Conservation (phyloP, 2,113 vertebrate genomes). For the Grammomys dolichurus region DNA sequence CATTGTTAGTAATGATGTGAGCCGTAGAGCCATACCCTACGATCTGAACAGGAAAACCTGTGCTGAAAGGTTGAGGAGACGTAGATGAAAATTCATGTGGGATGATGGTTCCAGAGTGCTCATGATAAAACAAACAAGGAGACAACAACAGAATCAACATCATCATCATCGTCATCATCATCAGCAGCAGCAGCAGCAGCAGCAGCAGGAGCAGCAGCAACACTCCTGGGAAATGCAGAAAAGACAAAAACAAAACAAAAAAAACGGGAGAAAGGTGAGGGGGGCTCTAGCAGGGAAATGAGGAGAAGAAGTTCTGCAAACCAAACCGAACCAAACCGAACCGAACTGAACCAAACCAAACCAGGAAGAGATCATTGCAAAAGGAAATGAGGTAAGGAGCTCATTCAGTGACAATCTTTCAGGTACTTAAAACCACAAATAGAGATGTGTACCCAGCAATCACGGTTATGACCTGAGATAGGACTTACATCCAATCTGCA, state of each 20-base stretch:
- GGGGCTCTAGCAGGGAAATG: neutral
- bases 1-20: neutral
- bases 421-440: neutral
- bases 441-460: neutral
- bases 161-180: accelerated
- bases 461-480: neutral
- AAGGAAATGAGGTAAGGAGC: neutral
- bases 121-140: neutral
- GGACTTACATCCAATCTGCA: neutral
- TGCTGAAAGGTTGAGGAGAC: neutral
- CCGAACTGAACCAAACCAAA: neutral
- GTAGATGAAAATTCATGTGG: neutral
- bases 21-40: neutral
- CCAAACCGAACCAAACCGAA: too few species aligned
- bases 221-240: neutral
- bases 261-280: neutral
- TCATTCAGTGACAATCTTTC: neutral
- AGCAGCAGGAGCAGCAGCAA: too few species aligned
- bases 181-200: too few species aligned
- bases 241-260: neutral
- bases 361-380: neutral
- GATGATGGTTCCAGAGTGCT: neutral
- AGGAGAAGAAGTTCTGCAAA: neutral
- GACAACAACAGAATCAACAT: neutral
- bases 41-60: neutral